These are phyloP conservation scores for Drosophila nasuta DNA, from an alignment of 1,140 invertebrate species.

Conservation along the genomic window DNA sequence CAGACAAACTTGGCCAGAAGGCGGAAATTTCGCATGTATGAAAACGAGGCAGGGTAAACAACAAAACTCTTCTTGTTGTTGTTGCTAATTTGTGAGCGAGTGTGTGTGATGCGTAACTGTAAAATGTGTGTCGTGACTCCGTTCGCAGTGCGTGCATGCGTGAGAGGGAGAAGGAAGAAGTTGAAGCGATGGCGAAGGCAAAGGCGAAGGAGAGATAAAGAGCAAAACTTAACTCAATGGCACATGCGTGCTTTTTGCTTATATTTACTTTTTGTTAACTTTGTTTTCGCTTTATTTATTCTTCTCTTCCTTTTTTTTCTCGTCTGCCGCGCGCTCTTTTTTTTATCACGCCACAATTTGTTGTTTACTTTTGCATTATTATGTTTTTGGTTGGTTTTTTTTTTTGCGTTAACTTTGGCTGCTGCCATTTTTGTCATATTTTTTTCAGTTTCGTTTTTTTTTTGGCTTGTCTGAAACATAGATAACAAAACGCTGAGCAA, in stretches of 20 bases:
- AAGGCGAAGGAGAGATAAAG: background rate
- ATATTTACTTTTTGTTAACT: slow-evolving; percentile 25
- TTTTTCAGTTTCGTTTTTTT: slow-evolving; percentile 9
- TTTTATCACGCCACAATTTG: slow-evolving; percentile 62
- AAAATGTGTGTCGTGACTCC: slow-evolving; percentile 70
- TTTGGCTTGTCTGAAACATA: slow-evolving; percentile 4
- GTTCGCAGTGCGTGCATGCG: slow-evolving; percentile 4
- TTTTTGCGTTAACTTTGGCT: slow-evolving; percentile 8
- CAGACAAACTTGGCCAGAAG: slow-evolving; percentile 53
- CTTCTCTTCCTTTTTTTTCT: slow-evolving; percentile 4
- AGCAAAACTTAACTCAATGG: slow-evolving; percentile 57
- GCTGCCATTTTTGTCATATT: slow-evolving; percentile 23
- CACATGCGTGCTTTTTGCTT: slow-evolving; percentile 46
- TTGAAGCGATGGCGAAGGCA: background rate
- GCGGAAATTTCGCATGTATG: slow-evolving; percentile 45
- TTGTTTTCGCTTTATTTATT: slow-evolving; percentile 5
- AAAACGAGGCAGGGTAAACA: slow-evolving; percentile 49
- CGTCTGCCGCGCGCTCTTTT: slow-evolving; percentile 22
- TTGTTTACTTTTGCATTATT: slow-evolving; percentile 75
- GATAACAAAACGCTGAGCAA: slow-evolving; percentile 30
- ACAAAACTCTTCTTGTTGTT: slow-evolving; percentile 8
- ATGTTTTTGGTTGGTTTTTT: slow-evolving; percentile 53
- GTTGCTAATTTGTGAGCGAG: slow-evolving; percentile 36
- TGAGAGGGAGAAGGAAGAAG: background rate
- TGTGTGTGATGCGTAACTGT: slow-evolving; percentile 70